These are phyloP conservation scores for Otus sunia DNA, from an alignment of 2,113 vertebrate species.

Conservation along the genomic window DNA sequence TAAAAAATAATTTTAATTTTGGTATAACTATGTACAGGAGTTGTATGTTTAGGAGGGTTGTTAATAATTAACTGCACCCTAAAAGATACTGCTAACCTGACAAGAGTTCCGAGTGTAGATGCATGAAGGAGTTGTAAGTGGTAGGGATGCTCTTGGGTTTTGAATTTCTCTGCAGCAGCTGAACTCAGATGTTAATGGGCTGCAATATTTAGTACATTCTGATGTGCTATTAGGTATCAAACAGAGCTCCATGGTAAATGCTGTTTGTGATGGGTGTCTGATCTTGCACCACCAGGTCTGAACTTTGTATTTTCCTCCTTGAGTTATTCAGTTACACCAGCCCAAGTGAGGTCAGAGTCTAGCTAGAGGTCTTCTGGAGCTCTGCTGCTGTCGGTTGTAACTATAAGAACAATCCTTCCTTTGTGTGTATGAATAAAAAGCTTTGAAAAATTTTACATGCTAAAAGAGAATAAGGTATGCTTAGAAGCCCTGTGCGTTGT, in stretches of 20 bases:
- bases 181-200: neutral
- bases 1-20: neutral
- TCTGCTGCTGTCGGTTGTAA: neutral
- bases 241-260: neutral
- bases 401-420: neutral
- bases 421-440: neutral
- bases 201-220: neutral
- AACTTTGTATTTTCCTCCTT: neutral
- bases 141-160: neutral
- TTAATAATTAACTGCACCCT: neutral
- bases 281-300: neutral
- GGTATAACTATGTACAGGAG: neutral
- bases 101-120: neutral
- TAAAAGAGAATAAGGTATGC: neutral
- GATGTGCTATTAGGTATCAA: neutral
- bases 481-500: neutral
- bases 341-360: neutral
- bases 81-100: neutral
- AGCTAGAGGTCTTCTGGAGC: neutral
- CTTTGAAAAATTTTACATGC: neutral
- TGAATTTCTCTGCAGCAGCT: conserved; percentile 1
- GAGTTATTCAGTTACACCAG: neutral
- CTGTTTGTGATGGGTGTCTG: neutral
- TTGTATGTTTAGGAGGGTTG: neutral
- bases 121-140: neutral